Percentiles rank a stretch among this genome's conserved stretches.
Evolutionary conservation across 2,797 vertebrate genomes (phyloP).

Genomic region (Sebastes kiyomatsui): DNA sequence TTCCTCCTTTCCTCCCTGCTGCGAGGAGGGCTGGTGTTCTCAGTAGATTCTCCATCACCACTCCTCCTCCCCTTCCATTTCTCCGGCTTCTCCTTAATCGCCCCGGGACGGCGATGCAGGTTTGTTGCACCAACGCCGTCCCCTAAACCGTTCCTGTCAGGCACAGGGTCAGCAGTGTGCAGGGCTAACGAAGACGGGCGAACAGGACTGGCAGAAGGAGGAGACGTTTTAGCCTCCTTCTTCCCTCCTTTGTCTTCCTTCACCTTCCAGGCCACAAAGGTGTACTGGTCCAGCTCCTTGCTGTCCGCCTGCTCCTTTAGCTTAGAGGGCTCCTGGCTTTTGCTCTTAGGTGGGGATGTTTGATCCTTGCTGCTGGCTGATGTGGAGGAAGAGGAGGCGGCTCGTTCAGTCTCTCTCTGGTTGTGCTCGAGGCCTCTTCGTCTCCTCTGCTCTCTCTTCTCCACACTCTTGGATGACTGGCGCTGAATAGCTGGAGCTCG

Average conservation of each 20-base stretch:
- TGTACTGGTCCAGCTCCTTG: constrained; percentile 85
- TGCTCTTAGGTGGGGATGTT: constrained; percentile 47
- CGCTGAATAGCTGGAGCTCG: background rate
- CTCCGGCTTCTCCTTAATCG: constrained; percentile 86
- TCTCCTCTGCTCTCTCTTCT: constrained; percentile 92
- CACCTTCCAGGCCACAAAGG: constrained; percentile 64
- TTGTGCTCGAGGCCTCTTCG: constrained; percentile 94
- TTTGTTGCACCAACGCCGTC: constrained; percentile 63
- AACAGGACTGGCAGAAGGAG: constrained; percentile 46
- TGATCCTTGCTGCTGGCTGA: constrained; percentile 65
- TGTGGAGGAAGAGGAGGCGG: constrained; percentile 61
- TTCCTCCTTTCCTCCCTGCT: constrained; percentile 57
- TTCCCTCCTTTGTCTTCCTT: constrained; percentile 69
- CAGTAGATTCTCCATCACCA: constrained; percentile 58
- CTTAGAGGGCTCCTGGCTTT: constrained; percentile 62
- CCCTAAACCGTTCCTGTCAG: constrained; percentile 57
- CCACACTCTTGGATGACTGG: constrained; percentile 80
- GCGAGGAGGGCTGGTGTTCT: constrained; percentile 50
- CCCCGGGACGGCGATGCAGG: constrained; percentile 82
- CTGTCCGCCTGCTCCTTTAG: constrained; percentile 73
- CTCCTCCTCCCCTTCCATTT: constrained; percentile 86
- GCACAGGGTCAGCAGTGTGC: constrained; percentile 2
- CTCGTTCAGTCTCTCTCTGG: constrained; percentile 89
- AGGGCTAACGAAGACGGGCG: constrained; percentile 86
- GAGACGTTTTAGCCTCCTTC: constrained; percentile 68